Evolutionary conservation across 2,888 invertebrate genomes (phyloP), one percentile per base, ranked within the genome.

Genomic region (Acanthosoma haemorrhoidale): DNA sequence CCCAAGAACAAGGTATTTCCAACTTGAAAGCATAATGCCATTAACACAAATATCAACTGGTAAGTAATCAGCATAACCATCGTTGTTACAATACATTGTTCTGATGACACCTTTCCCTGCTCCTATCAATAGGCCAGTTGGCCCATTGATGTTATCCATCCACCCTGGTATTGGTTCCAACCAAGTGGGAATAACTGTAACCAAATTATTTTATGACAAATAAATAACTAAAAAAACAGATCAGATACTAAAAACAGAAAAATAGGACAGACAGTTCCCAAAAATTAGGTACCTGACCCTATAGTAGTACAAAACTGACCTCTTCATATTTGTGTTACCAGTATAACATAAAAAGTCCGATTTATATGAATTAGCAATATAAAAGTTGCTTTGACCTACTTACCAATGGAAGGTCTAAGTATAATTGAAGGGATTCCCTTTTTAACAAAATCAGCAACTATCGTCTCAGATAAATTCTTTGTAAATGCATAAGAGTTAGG

Each of bases 401-500:
- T 79, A 87, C 87, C 88, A 76, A 95, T 92, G 0, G 94, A 94
- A 1, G 94, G 96, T 75, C 96, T 82, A 25, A 95, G 80, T 69
- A 97, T 89, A 68, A 91, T 83, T 0, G 88, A 84, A 0, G 96
- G 96, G 6, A 97, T 80, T 29, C 73, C 73, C 21, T 78, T 78
- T 29, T 87, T 84, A 81, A 91, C 89, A 60, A 91, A 87, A 77
- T 93, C 91, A 1, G 88, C 87, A 0, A 94, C 89, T 70, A 95
- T 78, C 13, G 88, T 86, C 80, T 97, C 96, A 0, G 93, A 91
- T 13, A 97, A 80, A 0, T 94, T 91, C 81, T 97, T 97, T 0
- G 96, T 96, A 78, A 91, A 95, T 0, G 96, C 94, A 78, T 96
- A 96, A 0, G 94, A 94, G 79, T 96, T 96, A 0, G 96, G 96